Percentiles rank a stretch among this genome's conserved stretches.
These are phyloP conservation scores for Monodelphis domestica DNA, from an alignment of 2,797 vertebrate genomes.

Conservation along the genomic window DNA sequence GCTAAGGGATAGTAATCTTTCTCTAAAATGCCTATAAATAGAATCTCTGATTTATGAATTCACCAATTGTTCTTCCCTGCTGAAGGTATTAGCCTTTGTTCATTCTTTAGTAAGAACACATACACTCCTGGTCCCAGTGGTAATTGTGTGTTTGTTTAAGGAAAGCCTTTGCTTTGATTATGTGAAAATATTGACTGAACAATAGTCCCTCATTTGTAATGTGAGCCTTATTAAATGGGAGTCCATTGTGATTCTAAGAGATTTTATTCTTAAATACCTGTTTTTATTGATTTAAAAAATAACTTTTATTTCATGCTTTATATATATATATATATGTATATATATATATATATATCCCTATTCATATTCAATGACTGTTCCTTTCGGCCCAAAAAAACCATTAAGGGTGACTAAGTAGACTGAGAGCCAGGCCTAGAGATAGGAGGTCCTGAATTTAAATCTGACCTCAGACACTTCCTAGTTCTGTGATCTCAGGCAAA, in stretches of 20 bases:
- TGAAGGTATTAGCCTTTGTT: not conserved
- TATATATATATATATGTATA: not conserved
- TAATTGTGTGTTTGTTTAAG: not conserved
- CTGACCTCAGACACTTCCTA: too few relatives aligned
- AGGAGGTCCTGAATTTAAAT: too few relatives aligned
- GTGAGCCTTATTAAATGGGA: not conserved
- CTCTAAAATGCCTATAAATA: not conserved
- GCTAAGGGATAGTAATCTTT: not conserved
- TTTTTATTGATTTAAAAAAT: not conserved
- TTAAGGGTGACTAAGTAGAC: too few relatives aligned
- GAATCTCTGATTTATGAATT: not conserved
- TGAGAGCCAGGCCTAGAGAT: too few relatives aligned
- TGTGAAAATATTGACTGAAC: not conserved
- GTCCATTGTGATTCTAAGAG: constrained; percentile 1
- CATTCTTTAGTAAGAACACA: not conserved
- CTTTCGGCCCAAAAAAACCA: not conserved
- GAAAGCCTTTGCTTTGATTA: not conserved
- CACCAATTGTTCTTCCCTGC: not conserved
- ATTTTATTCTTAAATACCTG: not conserved
- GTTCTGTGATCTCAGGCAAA: too few relatives aligned
- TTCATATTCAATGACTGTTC: not conserved
- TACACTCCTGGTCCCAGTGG: constrained; percentile 2
- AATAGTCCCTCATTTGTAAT: not conserved
- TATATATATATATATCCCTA: not conserved
- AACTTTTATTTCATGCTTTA: not conserved